Conservation (phyloP, 1,140 invertebrate species). For the Capitella teleta region DNA sequence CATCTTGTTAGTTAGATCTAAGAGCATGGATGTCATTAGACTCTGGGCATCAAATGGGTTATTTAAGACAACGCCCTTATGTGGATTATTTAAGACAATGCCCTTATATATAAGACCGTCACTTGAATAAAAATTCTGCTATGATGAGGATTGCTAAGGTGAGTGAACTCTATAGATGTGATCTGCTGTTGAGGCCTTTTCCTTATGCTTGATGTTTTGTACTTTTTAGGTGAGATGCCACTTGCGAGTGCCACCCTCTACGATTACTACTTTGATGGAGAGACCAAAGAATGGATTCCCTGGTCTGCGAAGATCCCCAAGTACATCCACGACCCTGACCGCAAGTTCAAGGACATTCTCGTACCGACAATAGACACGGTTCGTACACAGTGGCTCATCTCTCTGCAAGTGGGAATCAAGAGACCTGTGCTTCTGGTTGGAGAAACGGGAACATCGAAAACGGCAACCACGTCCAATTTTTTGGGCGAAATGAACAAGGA, state of each 20-base stretch:
- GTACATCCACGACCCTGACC: conserved; percentile 59
- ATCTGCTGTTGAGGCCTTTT: too few relatives aligned
- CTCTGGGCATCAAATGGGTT: too few relatives aligned
- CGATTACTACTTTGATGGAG: conserved; percentile 66
- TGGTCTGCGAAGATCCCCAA: conserved; percentile 65
- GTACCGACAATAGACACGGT: conserved; percentile 81
- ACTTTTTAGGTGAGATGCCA: conserved; percentile 55
- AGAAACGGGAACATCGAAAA: conserved; percentile 82
- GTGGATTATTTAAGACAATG: too few relatives aligned
- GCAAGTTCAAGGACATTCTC: conserved; percentile 68
- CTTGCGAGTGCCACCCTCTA: conserved; percentile 55
- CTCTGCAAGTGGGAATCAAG: conserved; percentile 61
- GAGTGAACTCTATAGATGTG: too few relatives aligned
- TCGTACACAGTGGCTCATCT: conserved; percentile 62
- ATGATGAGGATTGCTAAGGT: too few relatives aligned
- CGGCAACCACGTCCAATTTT: conserved; percentile 72
- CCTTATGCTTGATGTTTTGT: conserved; percentile 2
- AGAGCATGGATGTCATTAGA: too few relatives aligned
- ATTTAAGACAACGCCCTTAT: too few relatives aligned
- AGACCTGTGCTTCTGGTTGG: conserved; percentile 71
- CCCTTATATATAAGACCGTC: too few relatives aligned
- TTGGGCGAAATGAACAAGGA: conserved; percentile 55
- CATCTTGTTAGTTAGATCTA: too few relatives aligned
- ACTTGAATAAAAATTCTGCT: too few relatives aligned
- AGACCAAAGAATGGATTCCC: conserved; percentile 61